Evolutionary conservation across 2,888 invertebrate genomes (phyloP).

Genomic region (Taenaris catops): DNA sequence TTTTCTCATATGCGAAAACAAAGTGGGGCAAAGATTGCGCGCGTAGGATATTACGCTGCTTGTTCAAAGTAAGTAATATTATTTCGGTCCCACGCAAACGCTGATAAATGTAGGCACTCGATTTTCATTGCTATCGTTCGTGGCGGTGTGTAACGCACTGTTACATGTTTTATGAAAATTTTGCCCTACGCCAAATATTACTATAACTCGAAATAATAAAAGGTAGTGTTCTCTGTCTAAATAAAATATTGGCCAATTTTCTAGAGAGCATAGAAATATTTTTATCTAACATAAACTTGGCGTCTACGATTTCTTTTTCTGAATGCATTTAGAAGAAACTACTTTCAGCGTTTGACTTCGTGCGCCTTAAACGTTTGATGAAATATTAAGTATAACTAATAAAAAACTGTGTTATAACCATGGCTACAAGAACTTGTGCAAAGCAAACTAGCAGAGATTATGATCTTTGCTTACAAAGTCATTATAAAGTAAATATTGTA

Average conservation of each 20-base stretch:
- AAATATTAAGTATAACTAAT: too few relatives aligned
- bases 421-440: too few relatives aligned
- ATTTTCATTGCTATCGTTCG: conserved; percentile 31
- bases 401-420: too few relatives aligned
- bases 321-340: too few relatives aligned
- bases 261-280: conserved; percentile 15
- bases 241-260: conserved; percentile 19
- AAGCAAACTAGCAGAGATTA: too few relatives aligned
- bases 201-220: conserved; percentile 16
- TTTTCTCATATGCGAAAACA: conserved; percentile 22
- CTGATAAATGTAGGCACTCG: conserved; percentile 32
- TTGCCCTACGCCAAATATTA: conserved; percentile 20
- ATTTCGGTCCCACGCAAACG: conserved; percentile 25
- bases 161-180: conserved; percentile 30
- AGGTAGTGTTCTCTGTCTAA: conserved; percentile 12
- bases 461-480: too few relatives aligned
- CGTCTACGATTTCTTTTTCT: too few relatives aligned
- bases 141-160: conserved; percentile 15
- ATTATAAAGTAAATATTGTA: too few relatives aligned
- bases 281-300: conserved; percentile 8
- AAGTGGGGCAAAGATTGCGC: conserved; percentile 22
- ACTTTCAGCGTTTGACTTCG: too few relatives aligned
- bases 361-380: too few relatives aligned
- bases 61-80: conserved; percentile 26
- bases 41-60: conserved; percentile 21